Evolutionary conservation across 2,113 vertebrate species (phyloP), one percentile per base, ranked within the genome.

Genomic region (Camelus bactrianus): DNA sequence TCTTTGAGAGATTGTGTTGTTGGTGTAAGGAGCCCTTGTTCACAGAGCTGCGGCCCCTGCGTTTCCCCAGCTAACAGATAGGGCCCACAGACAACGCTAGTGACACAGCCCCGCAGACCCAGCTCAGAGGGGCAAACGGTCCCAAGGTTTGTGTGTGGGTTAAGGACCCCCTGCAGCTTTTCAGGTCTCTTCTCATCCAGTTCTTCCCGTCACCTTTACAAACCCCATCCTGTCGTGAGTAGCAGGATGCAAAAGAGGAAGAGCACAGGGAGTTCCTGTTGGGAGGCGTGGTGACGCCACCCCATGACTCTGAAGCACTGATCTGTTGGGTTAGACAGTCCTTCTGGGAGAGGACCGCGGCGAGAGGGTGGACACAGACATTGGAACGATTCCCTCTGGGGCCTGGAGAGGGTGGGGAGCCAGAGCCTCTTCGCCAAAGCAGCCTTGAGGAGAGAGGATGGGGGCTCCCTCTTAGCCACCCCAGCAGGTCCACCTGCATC

Each of bases 231-330:
- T 30, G 4, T 14, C 30, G 11, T 30, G 6, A 82, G 42, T 58
- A 67, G 8, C 46, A 50, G 56, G 42, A 82, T 12, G 11, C 2
- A 8, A 4, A 19, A n/a, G 62, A 76, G 35, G 12, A 73, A 79
- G 62, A 62, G 28, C 0, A n/a, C 10, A 46, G 10, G 60, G 46
- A 22, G 16, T 38, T 58, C 32, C 52, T 19, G 19, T 22, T 65
- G 15, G 30, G 42, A 32, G 19, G 10, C 6, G 1, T 38, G 60
- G 38, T 38, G 67, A 54, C 0, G 0, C 80, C 50, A 52, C 28
- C 30, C 67, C 3, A 0, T 20, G 65, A 16, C 7, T 67, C 2
- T 52, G 12, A 54, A 30, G 52, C 30, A 52, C 19, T 24, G 73
- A 52, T 5, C 65, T 32, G 3, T 10, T 22, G 30, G n/a, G 5